Evolutionary conservation across 2,113 vertebrate genomes (phyloP), one percentile per base, ranked within the genome.

Genomic region (Capricornis sumatraensis): DNA sequence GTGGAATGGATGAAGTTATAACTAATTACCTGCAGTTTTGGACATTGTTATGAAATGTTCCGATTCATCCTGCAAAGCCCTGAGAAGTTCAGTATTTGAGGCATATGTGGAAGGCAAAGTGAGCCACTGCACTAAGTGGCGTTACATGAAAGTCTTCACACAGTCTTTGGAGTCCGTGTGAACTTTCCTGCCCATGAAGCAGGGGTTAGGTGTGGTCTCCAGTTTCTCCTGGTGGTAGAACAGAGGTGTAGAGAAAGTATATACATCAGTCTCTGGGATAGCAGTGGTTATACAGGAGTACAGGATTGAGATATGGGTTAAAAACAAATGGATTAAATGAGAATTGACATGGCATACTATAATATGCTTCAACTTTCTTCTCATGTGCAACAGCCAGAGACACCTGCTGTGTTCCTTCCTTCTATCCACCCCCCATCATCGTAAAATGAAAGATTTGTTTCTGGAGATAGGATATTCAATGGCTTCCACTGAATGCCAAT

Each of bases 261-360:
- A 10, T 2, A 10, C 13, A 7, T 2, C 4, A 15, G 1, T 28
- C 21, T 74, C 58, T 47, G 33, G 14, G n/a, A 85, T 3, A 36
- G 55, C 45, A 12, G 36, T 33, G 43, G 23, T 3, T 64, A 43
- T 1, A 50, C 5, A 10, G 50, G 28, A 58, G 2, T 8, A 3
- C 1, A 9, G 27, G 58, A 19, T 16, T 83, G 40, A 64, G 19
- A 43, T 8, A 25, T 14, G 1, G 14, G 10, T 58, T 85, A 6
- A 81, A 71, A 52, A 62, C 16, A 25, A 27, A 81, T 11, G 27
- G 11, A 36, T 40, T 52, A 33, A 33, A 27, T 27, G 87, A 62
- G 50, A 74, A n/a, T 30, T 1, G 5, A 27, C 5, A 12, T 0
- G 11, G 21, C 8, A 7, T n/a, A 45, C 14, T 7, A 3, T 3